These are phyloP conservation scores for Meles meles DNA, from an alignment of 2,113 vertebrate genomes.

Conservation along the genomic window DNA sequence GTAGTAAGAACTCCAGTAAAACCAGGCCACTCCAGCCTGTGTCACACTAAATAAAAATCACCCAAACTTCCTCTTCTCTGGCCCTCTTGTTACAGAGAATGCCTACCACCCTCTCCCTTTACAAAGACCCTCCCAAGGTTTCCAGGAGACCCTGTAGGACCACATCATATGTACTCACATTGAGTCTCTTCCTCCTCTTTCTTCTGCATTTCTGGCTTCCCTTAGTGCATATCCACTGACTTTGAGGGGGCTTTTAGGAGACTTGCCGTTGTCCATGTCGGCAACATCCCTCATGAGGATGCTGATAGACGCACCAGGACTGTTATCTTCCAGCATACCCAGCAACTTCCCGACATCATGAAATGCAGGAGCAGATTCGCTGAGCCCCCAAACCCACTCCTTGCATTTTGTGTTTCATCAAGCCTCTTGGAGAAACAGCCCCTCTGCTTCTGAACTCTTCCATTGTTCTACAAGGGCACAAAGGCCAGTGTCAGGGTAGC, in stretches of 20 bases:
- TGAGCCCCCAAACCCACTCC: rapidly evolving
- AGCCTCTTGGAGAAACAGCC: neutral
- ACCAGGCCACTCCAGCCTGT: neutral
- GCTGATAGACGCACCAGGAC: too few relatives aligned
- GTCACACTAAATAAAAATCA: neutral
- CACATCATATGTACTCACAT: neutral
- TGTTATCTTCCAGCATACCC: neutral
- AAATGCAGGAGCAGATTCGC: neutral
- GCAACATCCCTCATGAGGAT: neutral
- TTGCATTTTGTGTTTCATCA: neutral
- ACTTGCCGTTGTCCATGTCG: rapidly evolving
- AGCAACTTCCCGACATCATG: neutral
- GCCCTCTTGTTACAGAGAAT: neutral
- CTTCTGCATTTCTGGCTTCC: neutral
- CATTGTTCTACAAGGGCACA: neutral
- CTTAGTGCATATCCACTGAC: neutral
- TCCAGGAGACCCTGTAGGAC: neutral
- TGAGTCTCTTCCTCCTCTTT: neutral
- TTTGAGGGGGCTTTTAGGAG: neutral
- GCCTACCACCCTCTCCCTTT: rapidly evolving
- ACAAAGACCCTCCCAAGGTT: neutral
- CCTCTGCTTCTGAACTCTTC: neutral
- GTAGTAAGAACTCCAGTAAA: neutral
- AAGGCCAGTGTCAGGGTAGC: neutral
- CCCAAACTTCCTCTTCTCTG: neutral